These are phyloP conservation scores for Aphaenogaster floridana DNA, from an alignment of 1,140 invertebrate species.

Conservation along the genomic window DNA sequence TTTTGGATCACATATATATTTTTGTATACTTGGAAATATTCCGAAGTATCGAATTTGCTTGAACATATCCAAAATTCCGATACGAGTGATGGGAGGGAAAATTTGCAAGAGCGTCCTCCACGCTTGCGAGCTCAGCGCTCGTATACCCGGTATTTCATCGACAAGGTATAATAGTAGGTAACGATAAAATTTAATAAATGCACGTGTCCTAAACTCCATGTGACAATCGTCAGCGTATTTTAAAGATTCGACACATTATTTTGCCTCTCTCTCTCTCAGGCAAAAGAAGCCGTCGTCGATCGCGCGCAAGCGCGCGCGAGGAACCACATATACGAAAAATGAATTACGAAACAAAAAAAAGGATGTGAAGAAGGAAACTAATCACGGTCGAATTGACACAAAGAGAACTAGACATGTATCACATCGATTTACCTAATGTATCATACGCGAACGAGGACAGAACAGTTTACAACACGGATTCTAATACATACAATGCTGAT, in stretches of 20 bases:
- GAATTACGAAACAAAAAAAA: conserved; percentile 51
- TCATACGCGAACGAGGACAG: conserved; percentile 81
- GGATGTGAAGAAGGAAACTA: conserved; percentile 31
- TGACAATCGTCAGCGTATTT: conserved; percentile 87
- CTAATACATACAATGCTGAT: conserved; percentile 54
- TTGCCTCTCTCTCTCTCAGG: conserved; percentile 42
- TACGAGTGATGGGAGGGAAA: conserved; percentile 8
- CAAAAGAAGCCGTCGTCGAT: conserved; percentile 58
- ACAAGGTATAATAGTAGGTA: conserved; percentile 72
- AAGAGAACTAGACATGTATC: conserved; percentile 83
- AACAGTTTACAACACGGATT: conserved; percentile 76
- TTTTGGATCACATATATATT: background rate
- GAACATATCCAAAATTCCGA: conserved; percentile 1
- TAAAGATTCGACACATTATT: conserved; percentile 75
- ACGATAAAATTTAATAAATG: conserved; percentile 85
- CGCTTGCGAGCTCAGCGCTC: background rate
- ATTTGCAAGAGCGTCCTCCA: background rate
- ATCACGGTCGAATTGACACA: conserved; percentile 71
- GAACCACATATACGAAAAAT: conserved; percentile 67
- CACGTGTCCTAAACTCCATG: conserved; percentile 84
- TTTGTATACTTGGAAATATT: conserved; percentile 13
- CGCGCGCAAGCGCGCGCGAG: conserved; percentile 48
- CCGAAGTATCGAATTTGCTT: conserved; percentile 5
- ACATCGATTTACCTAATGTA: conserved; percentile 81
- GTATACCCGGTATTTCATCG: conserved; percentile 39